These are phyloP conservation scores for Macrostomum lignano DNA, from an alignment of 1,140 invertebrate genomes.

Conservation along the genomic window DNA sequence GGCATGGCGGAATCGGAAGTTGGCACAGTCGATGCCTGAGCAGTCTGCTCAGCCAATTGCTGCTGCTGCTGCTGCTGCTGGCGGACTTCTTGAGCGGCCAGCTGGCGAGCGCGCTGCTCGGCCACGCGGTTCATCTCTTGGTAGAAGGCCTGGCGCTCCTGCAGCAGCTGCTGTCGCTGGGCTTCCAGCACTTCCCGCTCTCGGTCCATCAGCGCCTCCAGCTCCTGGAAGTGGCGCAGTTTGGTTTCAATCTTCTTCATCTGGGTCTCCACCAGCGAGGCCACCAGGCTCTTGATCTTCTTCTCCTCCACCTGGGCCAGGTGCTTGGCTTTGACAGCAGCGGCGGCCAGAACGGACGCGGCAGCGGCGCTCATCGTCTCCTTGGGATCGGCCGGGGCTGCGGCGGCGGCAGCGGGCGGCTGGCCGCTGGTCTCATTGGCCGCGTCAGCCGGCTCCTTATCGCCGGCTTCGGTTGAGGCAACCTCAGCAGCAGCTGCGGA, in stretches of 20 bases:
- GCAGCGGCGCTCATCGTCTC: slow-evolving; percentile 4
- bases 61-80: too few relatives aligned
- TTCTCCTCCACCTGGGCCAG: slow-evolving; percentile 6
- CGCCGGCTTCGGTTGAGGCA: background rate
- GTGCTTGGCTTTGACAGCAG: slow-evolving; percentile 5
- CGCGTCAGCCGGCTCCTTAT: background rate
- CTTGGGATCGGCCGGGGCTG: background rate
- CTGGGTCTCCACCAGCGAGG: slow-evolving; percentile 7
- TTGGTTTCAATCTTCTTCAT: slow-evolving; percentile 8
- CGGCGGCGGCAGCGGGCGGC: background rate
- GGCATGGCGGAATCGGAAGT: too few relatives aligned
- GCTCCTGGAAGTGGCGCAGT: slow-evolving; percentile 6
- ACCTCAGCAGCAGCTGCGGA: too few relatives aligned
- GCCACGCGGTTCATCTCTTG: too few relatives aligned
- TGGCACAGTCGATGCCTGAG: too few relatives aligned
- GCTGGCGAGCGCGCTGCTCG: too few relatives aligned
- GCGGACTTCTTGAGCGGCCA: too few relatives aligned
- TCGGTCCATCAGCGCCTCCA: slow-evolving; percentile 3
- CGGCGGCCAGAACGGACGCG: slow-evolving; percentile 3
- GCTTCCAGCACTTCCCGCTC: slow-evolving; percentile 5
- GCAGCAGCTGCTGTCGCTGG: slow-evolving; percentile 4
- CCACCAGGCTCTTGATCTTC: slow-evolving; percentile 7
- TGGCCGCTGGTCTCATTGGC: background rate
- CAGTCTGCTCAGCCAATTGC: too few relatives aligned
- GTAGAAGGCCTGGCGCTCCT: slow-evolving; percentile 3